A percentile compares a stretch with the other conserved stretches of the same genome.
Conservation (phyloP, 92 coral and sea anemone genomes). For the Porites cylindrica region DNA sequence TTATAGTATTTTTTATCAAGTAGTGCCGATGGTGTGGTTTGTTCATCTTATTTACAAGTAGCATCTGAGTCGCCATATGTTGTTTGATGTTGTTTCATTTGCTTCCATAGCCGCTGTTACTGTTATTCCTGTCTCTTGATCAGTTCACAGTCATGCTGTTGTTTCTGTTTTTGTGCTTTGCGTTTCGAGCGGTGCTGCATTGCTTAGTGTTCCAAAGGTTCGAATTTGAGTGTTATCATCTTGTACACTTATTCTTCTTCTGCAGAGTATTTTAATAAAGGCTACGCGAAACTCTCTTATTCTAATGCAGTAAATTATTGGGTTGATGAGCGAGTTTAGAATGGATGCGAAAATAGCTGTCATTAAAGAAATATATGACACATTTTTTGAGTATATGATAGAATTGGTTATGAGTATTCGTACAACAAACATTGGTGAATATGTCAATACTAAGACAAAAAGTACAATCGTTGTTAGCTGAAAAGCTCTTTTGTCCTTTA, state of each 20-base stretch:
- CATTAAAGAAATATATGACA: neutral
- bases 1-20: no score
- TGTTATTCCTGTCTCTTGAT: no score
- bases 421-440: neutral
- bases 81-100: no score
- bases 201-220: no score
- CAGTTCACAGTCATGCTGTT: no score
- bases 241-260: neutral
- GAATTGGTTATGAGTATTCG: neutral
- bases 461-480: neutral
- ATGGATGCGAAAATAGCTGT: neutral
- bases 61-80: no score
- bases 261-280: neutral
- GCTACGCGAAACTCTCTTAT: neutral
- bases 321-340: neutral
- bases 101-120: no score
- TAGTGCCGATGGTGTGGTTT: no score
- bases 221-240: neutral
- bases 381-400: neutral
- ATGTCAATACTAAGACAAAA: neutral
- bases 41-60: no score
- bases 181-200: no score
- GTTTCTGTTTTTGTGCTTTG: no score
- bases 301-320: neutral
- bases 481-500: no score